A percentile compares a stretch with the other conserved stretches of the same genome.
Conservation (phyloP, 2,888 invertebrate genomes). For the Tipula unca region DNA sequence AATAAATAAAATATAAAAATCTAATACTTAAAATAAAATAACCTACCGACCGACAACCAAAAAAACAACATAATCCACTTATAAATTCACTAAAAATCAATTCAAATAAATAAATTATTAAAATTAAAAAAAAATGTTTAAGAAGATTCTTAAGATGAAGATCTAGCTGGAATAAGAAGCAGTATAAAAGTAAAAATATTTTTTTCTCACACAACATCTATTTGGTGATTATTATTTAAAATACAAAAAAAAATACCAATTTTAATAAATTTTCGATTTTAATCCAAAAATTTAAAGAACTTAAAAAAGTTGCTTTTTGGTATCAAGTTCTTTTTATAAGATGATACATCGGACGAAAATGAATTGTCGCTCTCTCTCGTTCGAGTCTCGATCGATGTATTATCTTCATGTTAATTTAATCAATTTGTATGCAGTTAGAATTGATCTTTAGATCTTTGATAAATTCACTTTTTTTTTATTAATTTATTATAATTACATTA, state of each 20-base stretch:
- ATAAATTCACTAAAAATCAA: constrained; percentile 8
- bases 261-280: background rate
- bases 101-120: constrained; percentile 14
- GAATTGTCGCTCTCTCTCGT: background rate
- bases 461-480: background rate
- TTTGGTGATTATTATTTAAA: background rate
- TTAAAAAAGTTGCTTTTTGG: background rate
- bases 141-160: background rate
- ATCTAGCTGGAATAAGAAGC: background rate
- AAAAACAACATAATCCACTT: constrained; percentile 4
- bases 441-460: background rate
- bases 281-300: background rate
- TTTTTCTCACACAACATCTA: constrained; percentile 8
- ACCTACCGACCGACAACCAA: background rate
- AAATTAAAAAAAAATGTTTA: background rate
- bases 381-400: background rate
- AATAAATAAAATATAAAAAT: background rate
- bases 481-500: background rate
- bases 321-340: background rate
- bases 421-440: background rate
- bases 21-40: background rate
- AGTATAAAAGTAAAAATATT: background rate
- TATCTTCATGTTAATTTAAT: constrained; percentile 3
- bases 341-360: background rate
- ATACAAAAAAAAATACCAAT: background rate